Evolutionary conservation across 2,888 invertebrate genomes (phyloP).

Genomic region (Ctenicera cuprea): DNA sequence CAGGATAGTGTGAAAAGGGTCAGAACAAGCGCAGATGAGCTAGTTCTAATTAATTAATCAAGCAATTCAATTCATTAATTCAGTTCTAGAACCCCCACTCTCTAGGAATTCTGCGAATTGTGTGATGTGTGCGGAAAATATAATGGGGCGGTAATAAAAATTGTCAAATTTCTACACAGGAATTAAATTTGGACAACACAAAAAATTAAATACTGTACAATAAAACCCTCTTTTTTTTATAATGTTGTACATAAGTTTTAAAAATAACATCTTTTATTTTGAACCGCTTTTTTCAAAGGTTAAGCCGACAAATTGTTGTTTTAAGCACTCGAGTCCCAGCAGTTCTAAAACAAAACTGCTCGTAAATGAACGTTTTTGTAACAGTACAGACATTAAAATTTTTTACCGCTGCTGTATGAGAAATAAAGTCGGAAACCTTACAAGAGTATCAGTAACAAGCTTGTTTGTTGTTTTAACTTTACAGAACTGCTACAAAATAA

Average conservation of each 20-base stretch:
- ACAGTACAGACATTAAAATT: not conserved
- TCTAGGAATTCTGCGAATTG: conserved; percentile 67
- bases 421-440: not conserved
- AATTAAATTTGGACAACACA: not conserved
- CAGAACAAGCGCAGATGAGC: conserved; percentile 67
- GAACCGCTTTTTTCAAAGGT: conserved; percentile 16
- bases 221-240: too few relatives aligned
- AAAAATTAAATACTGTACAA: too few relatives aligned
- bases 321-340: not conserved
- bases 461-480: conserved; percentile 15
- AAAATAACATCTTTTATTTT: conserved; percentile 28
- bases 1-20: conserved; percentile 66
- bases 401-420: not conserved
- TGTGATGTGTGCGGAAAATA: conserved; percentile 21
- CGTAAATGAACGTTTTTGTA: not conserved
- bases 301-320: conserved; percentile 16
- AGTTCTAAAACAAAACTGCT: conserved; percentile 17
- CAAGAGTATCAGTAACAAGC: conserved; percentile 18
- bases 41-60: conserved; percentile 80
- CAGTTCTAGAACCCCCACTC: conserved; percentile 69
- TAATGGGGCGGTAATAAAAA: not conserved
- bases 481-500: not conserved
- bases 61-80: conserved; percentile 77
- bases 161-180: not conserved
- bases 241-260: not conserved